Evolutionary conservation across 2,113 vertebrate species (phyloP).

Genomic region (Mixornis gularis): DNA sequence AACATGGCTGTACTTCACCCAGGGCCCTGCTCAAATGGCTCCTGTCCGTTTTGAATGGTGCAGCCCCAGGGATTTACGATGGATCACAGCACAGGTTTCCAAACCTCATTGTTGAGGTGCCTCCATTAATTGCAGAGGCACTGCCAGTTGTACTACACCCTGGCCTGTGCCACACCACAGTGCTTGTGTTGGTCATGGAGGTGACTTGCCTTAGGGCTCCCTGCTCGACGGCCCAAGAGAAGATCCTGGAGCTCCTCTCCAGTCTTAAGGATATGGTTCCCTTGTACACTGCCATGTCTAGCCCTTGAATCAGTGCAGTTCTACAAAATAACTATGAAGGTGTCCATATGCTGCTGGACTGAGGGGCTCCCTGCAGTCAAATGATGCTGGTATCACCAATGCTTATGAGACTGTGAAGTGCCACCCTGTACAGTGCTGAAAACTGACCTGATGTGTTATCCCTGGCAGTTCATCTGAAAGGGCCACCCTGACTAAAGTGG

Average conservation of each 20-base stretch:
- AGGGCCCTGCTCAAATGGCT: background rate
- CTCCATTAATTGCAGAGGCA: background rate
- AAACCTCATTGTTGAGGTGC: background rate
- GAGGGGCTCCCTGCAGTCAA: background rate
- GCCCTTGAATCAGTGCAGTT: background rate
- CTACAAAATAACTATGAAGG: background rate
- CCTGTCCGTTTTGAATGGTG: fast-evolving
- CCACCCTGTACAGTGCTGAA: background rate
- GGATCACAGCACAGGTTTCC: background rate
- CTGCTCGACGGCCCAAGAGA: background rate
- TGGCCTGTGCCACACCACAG: background rate
- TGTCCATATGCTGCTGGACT: background rate
- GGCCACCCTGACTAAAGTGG: background rate
- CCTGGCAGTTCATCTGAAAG: background rate
- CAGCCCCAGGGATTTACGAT: background rate
- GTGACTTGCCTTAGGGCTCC: background rate
- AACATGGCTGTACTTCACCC: background rate
- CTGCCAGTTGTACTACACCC: background rate
- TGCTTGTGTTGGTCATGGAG: background rate
- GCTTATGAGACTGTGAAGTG: background rate
- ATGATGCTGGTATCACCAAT: fast-evolving
- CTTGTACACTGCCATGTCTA: background rate
- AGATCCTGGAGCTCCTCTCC: background rate
- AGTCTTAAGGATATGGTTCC: background rate
- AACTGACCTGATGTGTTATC: background rate